These are phyloP conservation scores for Chrysina gloriosa DNA, from an alignment of 2,888 invertebrate species.

Conservation along the genomic window DNA sequence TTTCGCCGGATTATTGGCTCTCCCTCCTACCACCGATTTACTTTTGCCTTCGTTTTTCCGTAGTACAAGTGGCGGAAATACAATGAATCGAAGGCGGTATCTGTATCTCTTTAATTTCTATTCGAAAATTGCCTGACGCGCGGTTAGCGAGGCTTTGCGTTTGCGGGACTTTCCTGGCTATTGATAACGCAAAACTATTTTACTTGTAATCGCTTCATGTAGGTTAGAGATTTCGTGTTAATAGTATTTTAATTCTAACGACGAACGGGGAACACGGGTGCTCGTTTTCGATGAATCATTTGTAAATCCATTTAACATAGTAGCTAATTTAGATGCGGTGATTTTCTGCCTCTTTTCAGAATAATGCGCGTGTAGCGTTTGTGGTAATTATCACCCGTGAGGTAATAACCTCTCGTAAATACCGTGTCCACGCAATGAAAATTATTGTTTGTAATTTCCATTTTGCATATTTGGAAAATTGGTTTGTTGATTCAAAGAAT, in stretches of 20 bases:
- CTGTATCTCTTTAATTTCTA: not conserved
- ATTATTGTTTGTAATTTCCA: too few relatives aligned
- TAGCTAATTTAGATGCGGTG: not conserved
- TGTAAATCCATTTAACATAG: not conserved
- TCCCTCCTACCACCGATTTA: not conserved
- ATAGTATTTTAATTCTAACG: too few relatives aligned
- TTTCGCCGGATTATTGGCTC: not conserved
- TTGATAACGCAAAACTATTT: not conserved
- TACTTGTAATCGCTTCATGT: too few relatives aligned
- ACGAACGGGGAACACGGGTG: too few relatives aligned
- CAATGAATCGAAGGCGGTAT: not conserved
- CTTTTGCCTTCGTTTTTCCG: conserved; percentile 10
- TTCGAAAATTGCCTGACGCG: not conserved
- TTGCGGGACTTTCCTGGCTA: not conserved
- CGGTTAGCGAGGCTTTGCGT: not conserved
- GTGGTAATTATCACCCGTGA: not conserved
- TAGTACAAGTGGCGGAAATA: too few relatives aligned
- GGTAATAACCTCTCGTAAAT: not conserved
- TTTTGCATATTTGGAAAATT: too few relatives aligned
- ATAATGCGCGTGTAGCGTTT: not conserved
- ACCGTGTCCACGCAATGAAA: not conserved
- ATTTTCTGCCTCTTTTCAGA: not conserved
- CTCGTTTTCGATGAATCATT: not conserved
- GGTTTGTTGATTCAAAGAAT: too few relatives aligned
- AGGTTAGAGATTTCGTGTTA: too few relatives aligned